Evolutionary conservation across 1,140 invertebrate species (phyloP).

Genomic region (Dinoponera quadriceps): DNA sequence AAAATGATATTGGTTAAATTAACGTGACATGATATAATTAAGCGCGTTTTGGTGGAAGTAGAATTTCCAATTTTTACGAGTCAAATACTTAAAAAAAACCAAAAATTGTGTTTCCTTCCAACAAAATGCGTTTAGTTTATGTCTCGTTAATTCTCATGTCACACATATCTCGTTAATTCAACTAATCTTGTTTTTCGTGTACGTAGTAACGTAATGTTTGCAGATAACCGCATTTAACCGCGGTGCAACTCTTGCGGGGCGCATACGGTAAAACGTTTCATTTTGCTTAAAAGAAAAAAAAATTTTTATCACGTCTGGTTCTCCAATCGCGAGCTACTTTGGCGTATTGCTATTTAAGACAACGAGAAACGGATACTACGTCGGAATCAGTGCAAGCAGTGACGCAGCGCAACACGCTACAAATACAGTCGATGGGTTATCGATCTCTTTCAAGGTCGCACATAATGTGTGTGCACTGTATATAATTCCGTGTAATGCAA

Average conservation of each 20-base stretch:
- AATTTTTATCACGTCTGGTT: not conserved
- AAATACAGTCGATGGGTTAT: slow-evolving; percentile 7
- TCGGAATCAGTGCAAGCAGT: not conserved
- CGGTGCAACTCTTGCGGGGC: not conserved
- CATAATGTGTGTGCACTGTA: not conserved
- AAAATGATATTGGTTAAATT: no score
- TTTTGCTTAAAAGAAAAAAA: not conserved
- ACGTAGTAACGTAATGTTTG: no score
- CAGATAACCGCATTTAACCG: not conserved
- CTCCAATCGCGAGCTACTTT: not conserved
- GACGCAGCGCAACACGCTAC: not conserved
- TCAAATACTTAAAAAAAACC: no score
- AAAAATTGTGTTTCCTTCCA: no score
- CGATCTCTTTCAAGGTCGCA: slow-evolving; percentile 22
- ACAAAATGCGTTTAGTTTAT: no score
- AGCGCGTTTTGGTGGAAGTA: no score
- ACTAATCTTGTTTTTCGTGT: no score
- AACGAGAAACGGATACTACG: not conserved
- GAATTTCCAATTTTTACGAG: no score
- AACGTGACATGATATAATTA: no score
- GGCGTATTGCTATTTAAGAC: not conserved
- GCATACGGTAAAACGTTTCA: not conserved
- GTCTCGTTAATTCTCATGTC: no score
- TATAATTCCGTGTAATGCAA: slow-evolving; percentile 27
- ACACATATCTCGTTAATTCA: no score